phyloP scores from a whole-genome alignment of 2,888 invertebrate genomes.

The Capitulum mitella region DNA sequence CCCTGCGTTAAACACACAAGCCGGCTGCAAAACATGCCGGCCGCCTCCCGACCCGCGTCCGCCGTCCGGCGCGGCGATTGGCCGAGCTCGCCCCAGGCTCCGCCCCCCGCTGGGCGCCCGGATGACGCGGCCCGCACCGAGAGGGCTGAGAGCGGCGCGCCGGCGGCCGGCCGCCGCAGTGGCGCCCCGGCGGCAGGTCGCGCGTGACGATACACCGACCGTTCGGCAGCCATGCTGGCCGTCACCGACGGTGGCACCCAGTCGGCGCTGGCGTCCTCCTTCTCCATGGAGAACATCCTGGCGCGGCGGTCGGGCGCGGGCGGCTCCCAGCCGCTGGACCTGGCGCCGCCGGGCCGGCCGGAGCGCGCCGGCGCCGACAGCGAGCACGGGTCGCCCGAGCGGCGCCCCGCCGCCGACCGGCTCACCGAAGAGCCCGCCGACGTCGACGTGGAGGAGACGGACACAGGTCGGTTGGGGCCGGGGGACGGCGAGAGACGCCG shows the following conservation, averaged over 20 bases:
- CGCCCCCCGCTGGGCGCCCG: background rate
- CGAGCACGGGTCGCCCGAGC: background rate
- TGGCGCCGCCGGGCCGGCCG: background rate
- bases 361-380: background rate
- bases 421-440: background rate
- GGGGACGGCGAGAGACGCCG: too few relatives aligned
- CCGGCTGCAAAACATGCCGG: background rate
- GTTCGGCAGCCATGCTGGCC: background rate
- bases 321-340: background rate
- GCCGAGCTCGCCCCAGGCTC: background rate
- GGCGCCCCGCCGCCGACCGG: background rate
- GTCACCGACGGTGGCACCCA: background rate
- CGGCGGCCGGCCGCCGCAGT: background rate
- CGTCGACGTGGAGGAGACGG: background rate
- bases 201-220: too few relatives aligned
- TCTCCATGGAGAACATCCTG: background rate
- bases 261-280: background rate
- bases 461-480: background rate
- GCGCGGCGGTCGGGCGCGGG: background rate
- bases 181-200: background rate
- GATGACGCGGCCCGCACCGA: background rate
- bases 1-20: slow-evolving; percentile 5
- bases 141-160: background rate
- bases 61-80: background rate
- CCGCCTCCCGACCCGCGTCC: background rate